Evolutionary conservation across 2,113 vertebrate species (phyloP), one percentile per base, ranked within the genome.

Genomic region (Perca fluviatilis): DNA sequence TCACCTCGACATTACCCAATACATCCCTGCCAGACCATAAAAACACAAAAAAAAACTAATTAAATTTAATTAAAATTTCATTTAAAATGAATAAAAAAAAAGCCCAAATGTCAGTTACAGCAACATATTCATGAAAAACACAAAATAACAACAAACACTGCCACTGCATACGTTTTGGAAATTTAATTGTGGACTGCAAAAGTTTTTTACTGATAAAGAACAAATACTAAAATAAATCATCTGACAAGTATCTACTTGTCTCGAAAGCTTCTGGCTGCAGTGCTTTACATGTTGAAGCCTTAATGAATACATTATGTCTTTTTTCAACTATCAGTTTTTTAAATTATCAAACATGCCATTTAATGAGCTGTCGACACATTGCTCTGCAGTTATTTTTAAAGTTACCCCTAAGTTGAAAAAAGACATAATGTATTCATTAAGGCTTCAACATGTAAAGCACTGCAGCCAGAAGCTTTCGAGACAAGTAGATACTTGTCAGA

Each of bases 1-100:
- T 97, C 93, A 99, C 95, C 94, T 99, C 97, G 0, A 96, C 94
- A 4, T 96, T 97, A 8, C 93, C 92, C 79, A 96, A 86, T 15
- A 89, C 91, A 0, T 97, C 97, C 90, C 98, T 99, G 90, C 3
- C 0, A 36, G 36, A 51, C 4, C 12, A 65, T 5, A 33, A 13
- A 40, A n/a, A 82, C n/a, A 80, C 25, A 72, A 30, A 84, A 2
- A 6, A 67, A 21, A 61, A 63, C 19, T 27, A 27, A 27, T 27
- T 27, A 2, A 27, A 27, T 27, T 27, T 2, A 27, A 27, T 27
- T 27, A 27, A 27, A 27, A 27, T 2, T 27, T 27, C 2, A 27
- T 27, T 27, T 27, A 27, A 27, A n/a, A n/a, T n/a, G n/a, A n/a
- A n/a, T n/a, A 51, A 36, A 2, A 49, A 14, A 25, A 46, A 84